Evolutionary conservation across 1,140 invertebrate species (phyloP).

Genomic region (Zophobas morio): DNA sequence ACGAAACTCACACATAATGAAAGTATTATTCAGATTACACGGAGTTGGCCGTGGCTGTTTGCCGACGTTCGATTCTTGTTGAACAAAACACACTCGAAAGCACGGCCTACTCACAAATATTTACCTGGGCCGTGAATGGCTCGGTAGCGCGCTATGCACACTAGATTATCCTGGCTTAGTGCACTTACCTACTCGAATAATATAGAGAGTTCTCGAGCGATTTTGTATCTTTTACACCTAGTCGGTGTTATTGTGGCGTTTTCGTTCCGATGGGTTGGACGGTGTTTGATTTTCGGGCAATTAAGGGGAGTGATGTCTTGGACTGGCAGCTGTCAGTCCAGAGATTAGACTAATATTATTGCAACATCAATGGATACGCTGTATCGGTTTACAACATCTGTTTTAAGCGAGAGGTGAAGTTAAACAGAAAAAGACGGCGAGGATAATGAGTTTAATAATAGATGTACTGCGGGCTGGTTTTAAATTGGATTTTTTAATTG

Average conservation of each 20-base stretch:
- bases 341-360: constrained; percentile 34
- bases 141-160: neutral
- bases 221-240: constrained; percentile 36
- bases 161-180: constrained; percentile 53
- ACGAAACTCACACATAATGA: constrained; percentile 56
- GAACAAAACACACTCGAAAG: constrained; percentile 52
- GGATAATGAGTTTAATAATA: constrained; percentile 33
- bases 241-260: neutral
- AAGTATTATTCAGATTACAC: constrained; percentile 56
- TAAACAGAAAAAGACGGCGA: constrained; percentile 14
- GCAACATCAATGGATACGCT: constrained; percentile 21
- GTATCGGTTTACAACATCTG: constrained; percentile 34
- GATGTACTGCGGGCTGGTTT: neutral
- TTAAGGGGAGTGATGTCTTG: constrained; percentile 13
- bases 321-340: constrained; percentile 25
- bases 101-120: constrained; percentile 50
- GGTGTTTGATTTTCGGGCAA: neutral
- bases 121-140: constrained; percentile 51
- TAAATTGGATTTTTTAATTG: constrained; percentile 37
- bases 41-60: constrained; percentile 40
- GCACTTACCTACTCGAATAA: constrained; percentile 41
- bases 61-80: constrained; percentile 41
- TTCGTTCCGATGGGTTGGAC: neutral
- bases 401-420: constrained; percentile 2
- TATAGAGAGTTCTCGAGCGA: neutral